phyloP scores from a whole-genome alignment of 2,113 vertebrate genomes.

The Phylloscopus trochiloides region DNA sequence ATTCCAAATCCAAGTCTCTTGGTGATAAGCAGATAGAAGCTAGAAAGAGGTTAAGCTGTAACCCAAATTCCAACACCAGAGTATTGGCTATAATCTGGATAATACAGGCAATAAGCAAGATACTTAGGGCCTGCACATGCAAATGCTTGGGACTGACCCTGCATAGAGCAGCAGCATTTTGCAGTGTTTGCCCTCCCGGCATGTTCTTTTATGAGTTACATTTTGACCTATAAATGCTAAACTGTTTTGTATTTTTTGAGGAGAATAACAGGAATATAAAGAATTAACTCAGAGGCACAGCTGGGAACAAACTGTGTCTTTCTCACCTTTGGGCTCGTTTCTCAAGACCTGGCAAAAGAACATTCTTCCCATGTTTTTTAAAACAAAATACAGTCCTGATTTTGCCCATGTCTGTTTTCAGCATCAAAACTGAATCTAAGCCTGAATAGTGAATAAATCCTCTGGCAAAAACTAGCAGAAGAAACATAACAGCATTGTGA shows the following conservation, averaged over 20 bases:
- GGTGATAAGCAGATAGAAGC: background rate
- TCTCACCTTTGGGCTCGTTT: slow-evolving; percentile 6
- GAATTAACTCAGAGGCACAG: background rate
- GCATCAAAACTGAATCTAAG: background rate
- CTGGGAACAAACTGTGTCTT: background rate
- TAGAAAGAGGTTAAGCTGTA: background rate
- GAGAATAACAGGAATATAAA: background rate
- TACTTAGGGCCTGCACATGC: background rate
- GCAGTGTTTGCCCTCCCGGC: fast-evolving
- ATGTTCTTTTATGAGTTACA: background rate
- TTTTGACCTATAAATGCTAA: background rate
- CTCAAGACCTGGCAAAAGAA: background rate
- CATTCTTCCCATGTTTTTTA: background rate
- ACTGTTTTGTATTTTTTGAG: background rate
- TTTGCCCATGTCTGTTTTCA: slow-evolving; percentile 7
- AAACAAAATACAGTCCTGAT: background rate
- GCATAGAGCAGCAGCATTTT: background rate
- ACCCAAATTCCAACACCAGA: background rate
- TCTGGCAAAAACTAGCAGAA: background rate
- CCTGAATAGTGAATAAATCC: background rate
- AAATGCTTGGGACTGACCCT: background rate
- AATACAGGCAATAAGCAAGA: background rate
- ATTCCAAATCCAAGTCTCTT: background rate
- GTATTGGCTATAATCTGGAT: background rate
- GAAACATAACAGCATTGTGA: background rate